Percentiles rank a stretch among this genome's conserved stretches.
Evolutionary conservation across 1,140 invertebrate species (phyloP).

Genomic region (Armadillidium nasatum): DNA sequence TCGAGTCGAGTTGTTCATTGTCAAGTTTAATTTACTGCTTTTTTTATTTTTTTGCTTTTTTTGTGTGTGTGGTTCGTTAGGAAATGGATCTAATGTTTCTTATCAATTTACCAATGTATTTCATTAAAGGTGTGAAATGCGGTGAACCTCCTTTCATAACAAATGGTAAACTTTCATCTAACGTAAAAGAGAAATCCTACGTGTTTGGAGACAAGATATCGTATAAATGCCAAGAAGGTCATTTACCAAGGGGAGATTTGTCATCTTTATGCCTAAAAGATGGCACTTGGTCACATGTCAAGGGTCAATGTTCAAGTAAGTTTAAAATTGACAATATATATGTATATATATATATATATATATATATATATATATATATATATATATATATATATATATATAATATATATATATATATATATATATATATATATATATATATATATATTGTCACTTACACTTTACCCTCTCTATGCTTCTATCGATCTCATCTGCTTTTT

Average conservation of each 20-base stretch:
- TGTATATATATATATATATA: conserved; percentile 4
- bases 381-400: conserved; percentile 2
- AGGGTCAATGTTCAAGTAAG: conserved; percentile 57
- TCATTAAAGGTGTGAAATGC: conserved; percentile 22
- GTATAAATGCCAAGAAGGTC: conserved; percentile 49
- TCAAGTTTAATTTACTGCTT: no score
- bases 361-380: conserved; percentile 17
- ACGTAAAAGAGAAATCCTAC: conserved; percentile 11
- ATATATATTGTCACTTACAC: no score
- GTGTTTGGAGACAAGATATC: conserved; percentile 45
- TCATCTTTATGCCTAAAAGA: conserved; percentile 52
- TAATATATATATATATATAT: neutral
- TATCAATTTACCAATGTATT: neutral
- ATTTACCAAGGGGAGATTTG: conserved; percentile 53
- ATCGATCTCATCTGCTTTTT: no score
- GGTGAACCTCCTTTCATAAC: conserved; percentile 16
- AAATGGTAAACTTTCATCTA: neutral
- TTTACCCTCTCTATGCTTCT: no score
- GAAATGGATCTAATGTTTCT: no score
- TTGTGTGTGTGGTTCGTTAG: neutral
- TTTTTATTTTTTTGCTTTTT: conserved; percentile 13
- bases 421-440: neutral
- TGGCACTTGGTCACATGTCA: conserved; percentile 56
- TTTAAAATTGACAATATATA: conserved; percentile 25
- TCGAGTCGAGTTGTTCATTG: no score